Base-by-base conservation (phyloP, 2,888 invertebrate genomes). In the Drosophila diplacantha region DNA sequence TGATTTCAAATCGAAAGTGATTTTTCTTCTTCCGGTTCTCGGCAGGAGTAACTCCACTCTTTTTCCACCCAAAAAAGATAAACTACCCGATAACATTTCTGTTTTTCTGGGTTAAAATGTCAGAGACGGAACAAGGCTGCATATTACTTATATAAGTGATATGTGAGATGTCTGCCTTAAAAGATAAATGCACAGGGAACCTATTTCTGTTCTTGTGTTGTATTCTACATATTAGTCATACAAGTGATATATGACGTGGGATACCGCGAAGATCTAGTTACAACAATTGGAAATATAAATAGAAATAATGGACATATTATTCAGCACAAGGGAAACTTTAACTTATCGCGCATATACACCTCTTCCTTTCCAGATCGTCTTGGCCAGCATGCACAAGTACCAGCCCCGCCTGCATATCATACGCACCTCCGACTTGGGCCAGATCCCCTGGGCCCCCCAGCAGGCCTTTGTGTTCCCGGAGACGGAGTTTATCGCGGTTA, bases 341-440 rank as follows among this genome's bases (percentile, higher is more conserved):
- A 34, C 39, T 52, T n/a, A 62, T 32, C 44, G 1, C 18, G 0
- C 2, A 2, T 32, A 38, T 20, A 6, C 14, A n/a, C 4, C 5
- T 20, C 3, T 20, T 14, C 16, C 3, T 37, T 14, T 50, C 2
- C 90, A 95, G 94, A 92, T 96, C 83, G 93, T 96, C 4, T 89
- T 98, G 62, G 96, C 96, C 29, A 98, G 97, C 22, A 98, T 98
- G 98, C 98, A 98, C 90, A 97, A 97, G 89, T 98, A 98, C 89
- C 93, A 95, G 70, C 97, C 97, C 0, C 90, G 94, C 8, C 92
- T 97, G 80, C 92, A 96, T 89, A 92, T 98, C 72, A 93, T 96
- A 37, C 91, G 94, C 41, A 93, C 94, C 46, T 90, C 93, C 11
- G 93, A 96, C 85, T 90, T 91, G 0, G 89, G 90, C 2, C 91